Conservation (phyloP, 1,140 invertebrate species). For the Bathynomus jamesi region DNA sequence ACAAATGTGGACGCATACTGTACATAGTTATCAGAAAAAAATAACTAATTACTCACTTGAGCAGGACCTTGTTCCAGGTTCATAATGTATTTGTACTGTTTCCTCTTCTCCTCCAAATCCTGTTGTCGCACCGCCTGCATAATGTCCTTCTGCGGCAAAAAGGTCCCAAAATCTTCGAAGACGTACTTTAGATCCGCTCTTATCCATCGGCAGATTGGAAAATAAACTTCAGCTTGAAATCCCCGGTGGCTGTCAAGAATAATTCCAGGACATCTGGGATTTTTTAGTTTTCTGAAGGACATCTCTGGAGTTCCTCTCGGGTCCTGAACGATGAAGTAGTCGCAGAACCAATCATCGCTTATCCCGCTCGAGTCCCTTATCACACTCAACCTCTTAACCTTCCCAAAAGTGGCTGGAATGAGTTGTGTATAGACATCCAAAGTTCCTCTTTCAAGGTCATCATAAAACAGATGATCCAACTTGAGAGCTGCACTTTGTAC, state of each 20-base stretch:
- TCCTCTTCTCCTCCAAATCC: slow-evolving; percentile 7
- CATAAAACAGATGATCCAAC: slow-evolving; percentile 40
- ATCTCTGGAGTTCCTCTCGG: too few species aligned
- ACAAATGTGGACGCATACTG: too few species aligned
- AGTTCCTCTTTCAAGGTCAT: slow-evolving; percentile 41
- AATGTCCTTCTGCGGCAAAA: slow-evolving; percentile 2
- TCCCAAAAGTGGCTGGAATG: slow-evolving; percentile 32
- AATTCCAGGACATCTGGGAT: too few species aligned
- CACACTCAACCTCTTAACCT: slow-evolving; percentile 20
- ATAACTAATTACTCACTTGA: not conserved
- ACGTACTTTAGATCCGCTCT: not conserved
- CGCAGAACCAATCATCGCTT: slow-evolving; percentile 45
- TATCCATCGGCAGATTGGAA: slow-evolving; percentile 8
- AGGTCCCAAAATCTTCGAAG: not conserved
- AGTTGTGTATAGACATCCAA: slow-evolving; percentile 3
- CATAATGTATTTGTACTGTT: slow-evolving; percentile 2
- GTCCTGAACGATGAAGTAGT: slow-evolving; percentile 41
- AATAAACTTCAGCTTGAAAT: slow-evolving; percentile 9
- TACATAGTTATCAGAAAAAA: too few species aligned
- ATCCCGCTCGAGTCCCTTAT: slow-evolving; percentile 40
- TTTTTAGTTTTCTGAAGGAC: too few species aligned
- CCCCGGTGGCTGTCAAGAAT: too few species aligned
- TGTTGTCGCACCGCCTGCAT: not conserved
- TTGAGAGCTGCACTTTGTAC: slow-evolving; percentile 34
- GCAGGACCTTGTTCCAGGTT: not conserved